Conservation (phyloP, 2,797 vertebrate genomes). For the Rhabdomys pumilio region DNA sequence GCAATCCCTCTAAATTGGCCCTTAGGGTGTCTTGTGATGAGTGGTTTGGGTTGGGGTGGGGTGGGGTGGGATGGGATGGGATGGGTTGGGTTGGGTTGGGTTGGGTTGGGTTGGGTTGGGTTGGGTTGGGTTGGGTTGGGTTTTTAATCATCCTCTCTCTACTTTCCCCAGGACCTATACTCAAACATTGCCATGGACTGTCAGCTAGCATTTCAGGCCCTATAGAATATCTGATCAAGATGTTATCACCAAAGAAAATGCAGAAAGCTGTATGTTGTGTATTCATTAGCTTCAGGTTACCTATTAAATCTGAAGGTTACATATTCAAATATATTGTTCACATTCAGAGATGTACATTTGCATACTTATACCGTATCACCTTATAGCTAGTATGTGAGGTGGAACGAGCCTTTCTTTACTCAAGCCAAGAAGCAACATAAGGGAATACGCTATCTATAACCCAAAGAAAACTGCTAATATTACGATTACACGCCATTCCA, state of each 20-base stretch:
- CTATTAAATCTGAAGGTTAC: neutral
- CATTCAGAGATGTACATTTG: neutral
- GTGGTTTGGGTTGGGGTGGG: neutral
- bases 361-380: neutral
- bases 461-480: neutral
- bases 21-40: neutral
- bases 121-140: no score
- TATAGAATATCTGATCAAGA: neutral
- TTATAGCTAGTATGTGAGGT: neutral
- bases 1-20: neutral
- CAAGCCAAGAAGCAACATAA: neutral
- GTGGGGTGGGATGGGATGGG: no score
- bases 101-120: no score
- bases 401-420: neutral
- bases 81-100: no score
- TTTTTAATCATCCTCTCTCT: neutral
- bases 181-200: neutral
- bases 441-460: neutral
- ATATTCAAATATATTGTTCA: neutral
- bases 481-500: neutral
- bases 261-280: neutral
- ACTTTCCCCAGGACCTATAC: neutral
- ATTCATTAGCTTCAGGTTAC: no score
- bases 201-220: neutral
- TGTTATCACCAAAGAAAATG: neutral